Evolutionary conservation across 2,888 invertebrate species (phyloP).

Genomic region (Pyrochroa serraticornis): DNA sequence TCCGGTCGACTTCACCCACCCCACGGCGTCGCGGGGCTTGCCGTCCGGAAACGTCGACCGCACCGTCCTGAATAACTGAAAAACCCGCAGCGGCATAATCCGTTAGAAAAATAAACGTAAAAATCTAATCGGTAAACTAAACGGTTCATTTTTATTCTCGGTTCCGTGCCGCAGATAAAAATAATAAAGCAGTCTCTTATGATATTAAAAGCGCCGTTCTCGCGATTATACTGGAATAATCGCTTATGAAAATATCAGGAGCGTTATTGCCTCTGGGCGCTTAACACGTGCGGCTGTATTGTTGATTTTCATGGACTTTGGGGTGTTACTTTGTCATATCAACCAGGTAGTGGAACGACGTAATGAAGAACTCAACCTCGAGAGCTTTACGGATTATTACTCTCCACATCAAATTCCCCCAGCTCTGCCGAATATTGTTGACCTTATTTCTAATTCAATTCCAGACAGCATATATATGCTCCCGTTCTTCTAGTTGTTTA

Average conservation of each 20-base stretch:
- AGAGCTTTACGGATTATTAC: too few species aligned
- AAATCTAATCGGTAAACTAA: constrained; percentile 47
- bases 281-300: constrained; percentile 43
- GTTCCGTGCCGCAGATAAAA: constrained; percentile 47
- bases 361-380: constrained; percentile 1
- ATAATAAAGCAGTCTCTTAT: constrained; percentile 55
- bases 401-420: too few species aligned
- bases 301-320: constrained; percentile 23
- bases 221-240: constrained; percentile 54
- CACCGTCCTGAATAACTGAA: background rate
- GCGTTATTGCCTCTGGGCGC: constrained; percentile 47
- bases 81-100: constrained; percentile 18
- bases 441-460: too few species aligned
- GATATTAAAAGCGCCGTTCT: constrained; percentile 54
- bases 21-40: background rate
- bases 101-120: constrained; percentile 40
- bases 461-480: too few species aligned
- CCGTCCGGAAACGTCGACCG: constrained; percentile 9
- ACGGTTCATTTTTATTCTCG: constrained; percentile 48
- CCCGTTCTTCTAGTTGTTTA: too few species aligned
- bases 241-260: constrained; percentile 55
- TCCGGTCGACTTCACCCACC: constrained; percentile 50
- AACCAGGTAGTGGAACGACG: constrained; percentile 2
- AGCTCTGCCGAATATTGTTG: too few species aligned
- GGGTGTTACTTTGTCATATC: constrained; percentile 24